Evolutionary conservation across 2,888 invertebrate species (phyloP), one percentile per base, ranked within the genome.

Genomic region (Chrysolina haemoptera): DNA sequence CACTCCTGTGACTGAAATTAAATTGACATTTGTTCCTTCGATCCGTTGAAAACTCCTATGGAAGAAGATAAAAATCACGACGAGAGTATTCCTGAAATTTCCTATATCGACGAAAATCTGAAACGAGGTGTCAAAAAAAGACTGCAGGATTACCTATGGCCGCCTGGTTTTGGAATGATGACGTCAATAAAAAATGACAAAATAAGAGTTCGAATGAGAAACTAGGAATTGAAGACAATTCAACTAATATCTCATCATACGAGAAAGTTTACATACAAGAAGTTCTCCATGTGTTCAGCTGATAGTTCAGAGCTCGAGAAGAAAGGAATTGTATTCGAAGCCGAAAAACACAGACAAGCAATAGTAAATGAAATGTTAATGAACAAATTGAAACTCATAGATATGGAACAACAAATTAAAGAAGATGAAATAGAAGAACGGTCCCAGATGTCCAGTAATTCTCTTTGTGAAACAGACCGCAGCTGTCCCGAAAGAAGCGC

Each of bases 1-100:
- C n/a, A n/a, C n/a, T n/a, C n/a, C n/a, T n/a, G n/a, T n/a, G n/a
- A n/a, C n/a, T n/a, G n/a, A n/a, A n/a, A n/a, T n/a, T n/a, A n/a
- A n/a, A n/a, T n/a, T 5, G 46, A 63, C 63, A 64, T 64, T 22
- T 64, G 41, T 18, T 41, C 43, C 46, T 16, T 41, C 64, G 20
- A 43, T 18, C 64, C 64, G 20, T 22, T 10, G 35, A 43, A 64
- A 64, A 64, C 46, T 64, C 20, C 43, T 64, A 64, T 64, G 64
- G 20, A 41, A 18, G 12, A 64, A 41, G 43, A 20, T 46, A 46
- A 64, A 6, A 64, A 64, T 43, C 43, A 18, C 43, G 43, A 20
- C n/a, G 18, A 43, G 5, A 41, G n/a, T 18, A 46, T 64, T 18
- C 41, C 64, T 18, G 43, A 22, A 62, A 27, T 20, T 20, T 59